phyloP scores from a whole-genome alignment of 2,888 invertebrate genomes.

The Globia sparganii region DNA sequence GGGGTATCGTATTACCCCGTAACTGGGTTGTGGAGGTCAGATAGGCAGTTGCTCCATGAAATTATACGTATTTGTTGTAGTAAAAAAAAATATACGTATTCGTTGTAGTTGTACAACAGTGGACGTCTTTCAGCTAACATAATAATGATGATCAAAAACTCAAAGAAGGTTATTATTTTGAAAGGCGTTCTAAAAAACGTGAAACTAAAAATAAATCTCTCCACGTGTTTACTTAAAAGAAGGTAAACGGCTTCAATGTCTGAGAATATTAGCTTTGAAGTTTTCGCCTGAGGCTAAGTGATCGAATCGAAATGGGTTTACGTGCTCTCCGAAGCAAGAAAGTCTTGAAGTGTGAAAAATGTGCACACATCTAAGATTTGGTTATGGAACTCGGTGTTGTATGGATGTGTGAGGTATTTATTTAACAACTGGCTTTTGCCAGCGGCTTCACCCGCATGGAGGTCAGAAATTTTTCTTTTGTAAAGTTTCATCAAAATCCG shows the following conservation, averaged over 20 bases:
- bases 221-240: constrained; percentile 16
- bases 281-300: constrained; percentile 46
- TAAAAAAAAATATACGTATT: too few relatives aligned
- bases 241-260: constrained; percentile 40
- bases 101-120: neutral
- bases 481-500: too few relatives aligned
- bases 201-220: constrained; percentile 2
- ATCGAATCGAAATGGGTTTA: constrained; percentile 22
- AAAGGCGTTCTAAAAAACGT: neutral
- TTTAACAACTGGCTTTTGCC: neutral
- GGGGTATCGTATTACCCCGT: too few relatives aligned
- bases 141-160: neutral
- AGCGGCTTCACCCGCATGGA: too few relatives aligned
- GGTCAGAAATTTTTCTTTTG: too few relatives aligned
- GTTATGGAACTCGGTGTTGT: neutral
- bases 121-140: neutral
- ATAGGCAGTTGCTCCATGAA: too few relatives aligned
- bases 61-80: too few relatives aligned
- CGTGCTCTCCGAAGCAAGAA: constrained; percentile 34
- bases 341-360: constrained; percentile 47
- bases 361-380: constrained; percentile 9
- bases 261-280: constrained; percentile 49
- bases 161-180: neutral
- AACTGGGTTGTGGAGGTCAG: too few relatives aligned
- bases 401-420: neutral